Evolutionary conservation across 2,113 vertebrate species (phyloP).

Genomic region (Chrysemys picta): DNA sequence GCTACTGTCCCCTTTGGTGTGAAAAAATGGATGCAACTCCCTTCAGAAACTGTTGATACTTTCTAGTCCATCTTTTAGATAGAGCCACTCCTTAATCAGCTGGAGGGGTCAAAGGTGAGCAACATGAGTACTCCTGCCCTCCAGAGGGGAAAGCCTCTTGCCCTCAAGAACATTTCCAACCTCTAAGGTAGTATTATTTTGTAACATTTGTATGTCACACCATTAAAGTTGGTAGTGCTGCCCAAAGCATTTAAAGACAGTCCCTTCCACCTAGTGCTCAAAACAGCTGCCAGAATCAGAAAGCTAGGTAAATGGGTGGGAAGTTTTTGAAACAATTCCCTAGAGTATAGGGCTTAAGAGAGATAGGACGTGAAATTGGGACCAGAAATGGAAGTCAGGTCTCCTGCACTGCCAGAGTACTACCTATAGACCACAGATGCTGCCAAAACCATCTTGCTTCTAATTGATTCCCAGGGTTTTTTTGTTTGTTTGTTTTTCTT

Average conservation of each 20-base stretch:
- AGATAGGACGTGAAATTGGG: neutral
- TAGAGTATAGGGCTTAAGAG: neutral
- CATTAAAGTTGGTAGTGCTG: neutral
- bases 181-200: neutral
- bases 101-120: fast-evolving
- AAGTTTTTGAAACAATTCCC: neutral
- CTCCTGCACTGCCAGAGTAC: neutral
- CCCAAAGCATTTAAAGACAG: neutral
- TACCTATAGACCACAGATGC: neutral
- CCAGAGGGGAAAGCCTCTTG: neutral
- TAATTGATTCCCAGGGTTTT: neutral
- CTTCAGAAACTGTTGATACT: neutral
- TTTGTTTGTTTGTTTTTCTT: no score
- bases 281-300: neutral
- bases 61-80: fast-evolving
- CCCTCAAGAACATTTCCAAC: neutral
- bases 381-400: neutral
- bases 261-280: neutral
- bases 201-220: neutral
- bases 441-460: neutral
- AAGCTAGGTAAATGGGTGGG: neutral
- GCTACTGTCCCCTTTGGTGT: neutral
- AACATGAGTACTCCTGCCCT: neutral
- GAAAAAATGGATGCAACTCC: neutral
- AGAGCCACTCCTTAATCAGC: fast-evolving